phyloP scores from a whole-genome alignment of 2,888 invertebrate genomes.

The Pachycephus smyrnensis region DNA sequence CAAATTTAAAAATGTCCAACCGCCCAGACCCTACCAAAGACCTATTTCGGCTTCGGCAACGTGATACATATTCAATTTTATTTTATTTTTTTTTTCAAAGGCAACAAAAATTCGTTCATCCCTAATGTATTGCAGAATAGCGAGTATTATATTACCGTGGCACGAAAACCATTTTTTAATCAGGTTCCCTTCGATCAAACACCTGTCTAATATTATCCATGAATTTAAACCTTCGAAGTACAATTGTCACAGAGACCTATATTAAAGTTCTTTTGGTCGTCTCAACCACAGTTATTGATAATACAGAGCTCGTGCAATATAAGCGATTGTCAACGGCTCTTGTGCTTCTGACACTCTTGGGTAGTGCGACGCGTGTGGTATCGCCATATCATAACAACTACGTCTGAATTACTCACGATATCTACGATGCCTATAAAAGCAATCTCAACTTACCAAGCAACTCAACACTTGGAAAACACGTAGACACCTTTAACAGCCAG shows the following conservation, averaged over 20 bases:
- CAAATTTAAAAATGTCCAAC: not conserved
- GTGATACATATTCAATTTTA: not conserved
- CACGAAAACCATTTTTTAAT: not conserved
- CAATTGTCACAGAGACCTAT: not conserved
- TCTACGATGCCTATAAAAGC: slow-evolving; percentile 26
- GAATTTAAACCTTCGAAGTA: not conserved
- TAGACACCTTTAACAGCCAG: not conserved
- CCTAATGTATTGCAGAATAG: not conserved
- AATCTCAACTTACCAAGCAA: not conserved
- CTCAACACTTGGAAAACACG: not conserved
- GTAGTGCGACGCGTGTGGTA: slow-evolving; percentile 19
- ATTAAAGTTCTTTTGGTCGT: not conserved
- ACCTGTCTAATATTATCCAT: not conserved
- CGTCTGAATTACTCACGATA: slow-evolving; percentile 37
- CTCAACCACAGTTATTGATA: not conserved
- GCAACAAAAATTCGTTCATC: not conserved
- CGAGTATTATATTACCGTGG: not conserved
- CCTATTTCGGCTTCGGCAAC: not conserved
- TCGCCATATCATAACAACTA: slow-evolving; percentile 38
- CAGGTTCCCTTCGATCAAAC: not conserved
- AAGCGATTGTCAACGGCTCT: not conserved
- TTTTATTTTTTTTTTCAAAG: not conserved
- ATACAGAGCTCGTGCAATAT: not conserved
- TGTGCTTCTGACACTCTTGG: not conserved
- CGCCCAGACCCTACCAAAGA: not conserved